Evolutionary conservation across 2,888 invertebrate species (phyloP).

Genomic region (Brachyopa scutellaris): DNA sequence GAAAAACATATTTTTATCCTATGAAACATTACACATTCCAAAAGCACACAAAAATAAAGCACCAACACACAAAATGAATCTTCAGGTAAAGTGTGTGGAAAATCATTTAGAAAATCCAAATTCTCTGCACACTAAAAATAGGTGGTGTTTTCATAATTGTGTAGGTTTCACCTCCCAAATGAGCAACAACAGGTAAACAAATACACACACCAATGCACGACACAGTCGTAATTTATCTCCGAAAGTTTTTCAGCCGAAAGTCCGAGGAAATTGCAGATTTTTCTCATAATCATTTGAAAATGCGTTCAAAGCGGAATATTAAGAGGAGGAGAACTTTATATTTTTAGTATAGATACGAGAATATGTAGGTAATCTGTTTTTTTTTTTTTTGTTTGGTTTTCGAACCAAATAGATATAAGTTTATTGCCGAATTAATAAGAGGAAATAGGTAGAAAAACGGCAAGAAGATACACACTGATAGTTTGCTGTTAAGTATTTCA

Average conservation of each 20-base stretch:
- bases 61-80: constrained; percentile 70
- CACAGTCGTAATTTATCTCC: constrained; percentile 23
- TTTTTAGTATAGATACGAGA: constrained; percentile 43
- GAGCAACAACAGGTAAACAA: constrained; percentile 69
- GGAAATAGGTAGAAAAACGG: not conserved
- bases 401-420: constrained; percentile 4
- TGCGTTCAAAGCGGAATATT: constrained; percentile 47
- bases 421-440: not conserved
- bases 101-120: constrained; percentile 72
- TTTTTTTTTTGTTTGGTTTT: constrained; percentile 18
- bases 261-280: constrained; percentile 61
- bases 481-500: not conserved
- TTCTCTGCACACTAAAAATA: constrained; percentile 58
- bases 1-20: constrained; percentile 73
- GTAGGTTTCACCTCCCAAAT: constrained; percentile 50
- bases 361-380: too few relatives aligned
- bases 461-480: not conserved
- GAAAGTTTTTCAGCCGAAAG: constrained; percentile 42
- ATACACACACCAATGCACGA: constrained; percentile 34
- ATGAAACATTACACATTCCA: constrained; percentile 81
- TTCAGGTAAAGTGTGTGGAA: constrained; percentile 80
- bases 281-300: constrained; percentile 62
- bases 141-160: constrained; percentile 40
- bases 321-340: constrained; percentile 48
- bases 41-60: constrained; percentile 73